Evolutionary conservation across 2,797 vertebrate species (phyloP), one percentile per base, ranked within the genome.

Genomic region (Salarias fasciatus): DNA sequence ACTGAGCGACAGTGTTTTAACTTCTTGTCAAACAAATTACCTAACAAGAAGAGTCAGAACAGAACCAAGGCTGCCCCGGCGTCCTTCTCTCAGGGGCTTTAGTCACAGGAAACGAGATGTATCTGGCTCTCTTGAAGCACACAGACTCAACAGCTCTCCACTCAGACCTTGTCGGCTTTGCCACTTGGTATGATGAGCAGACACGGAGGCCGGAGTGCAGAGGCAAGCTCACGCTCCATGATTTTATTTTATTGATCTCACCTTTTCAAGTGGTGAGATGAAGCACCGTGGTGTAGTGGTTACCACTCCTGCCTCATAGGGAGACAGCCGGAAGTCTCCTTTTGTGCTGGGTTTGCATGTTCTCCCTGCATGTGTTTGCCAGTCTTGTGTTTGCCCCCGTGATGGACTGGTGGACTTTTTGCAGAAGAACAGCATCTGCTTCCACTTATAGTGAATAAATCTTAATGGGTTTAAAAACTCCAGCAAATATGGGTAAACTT

Each of bases 391-490:
- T 18, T 24, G 18, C 18, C n/a, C n/a, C n/a, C 24, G 18, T 24
- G 18, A 24, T 24, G 18, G 2, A 24, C 18, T 24, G 18, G 18
- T 24, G 18, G 24, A 18, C 18, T 3, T 18, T 24, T 24, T 24
- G 2, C 2, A 24, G 18, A 2, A 3, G 2, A 24, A 3, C 18
- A 24, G 18, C 18, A 2, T 24, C 18, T 24, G 18, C 18, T 2
- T 24, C 24, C 18, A 3, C 18, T 24, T 24, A 24, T 18, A 24
- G 18, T 24, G 18, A 47, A 56, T 58, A 51, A 55, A 69, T 63
- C 64, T 43, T 66, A 68, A 18, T 47, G 14, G n/a, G 62, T 53
- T 56, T 45, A 14, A 45, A 76, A 69, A 60, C 6, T 24, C 15
- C 51, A 14, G 41, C 47, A 52, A 18, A 59, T 46, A 46, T n/a